Conservation (phyloP, 2,888 invertebrate genomes). For the Galerucella nymphaeae region DNA sequence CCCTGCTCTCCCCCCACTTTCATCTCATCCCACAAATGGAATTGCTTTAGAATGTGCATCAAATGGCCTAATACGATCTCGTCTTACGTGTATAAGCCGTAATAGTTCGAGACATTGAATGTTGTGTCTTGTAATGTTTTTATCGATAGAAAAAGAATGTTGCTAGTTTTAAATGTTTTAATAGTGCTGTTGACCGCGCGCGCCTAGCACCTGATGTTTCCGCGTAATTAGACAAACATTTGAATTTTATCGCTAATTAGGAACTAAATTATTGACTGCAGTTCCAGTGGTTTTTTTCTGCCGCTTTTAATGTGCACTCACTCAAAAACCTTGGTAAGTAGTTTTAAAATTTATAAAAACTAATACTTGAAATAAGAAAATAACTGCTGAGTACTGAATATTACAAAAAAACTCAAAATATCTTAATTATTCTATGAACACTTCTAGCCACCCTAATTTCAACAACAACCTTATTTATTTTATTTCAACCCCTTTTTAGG, state of each 20-base stretch:
- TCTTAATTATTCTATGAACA: too few relatives aligned
- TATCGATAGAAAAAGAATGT: slow-evolving; percentile 11
- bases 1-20: slow-evolving; percentile 22
- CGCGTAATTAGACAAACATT: slow-evolving; percentile 24
- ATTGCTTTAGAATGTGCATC: slow-evolving; percentile 20
- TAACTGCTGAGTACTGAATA: too few relatives aligned
- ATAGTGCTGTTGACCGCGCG: slow-evolving; percentile 19
- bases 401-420: too few relatives aligned
- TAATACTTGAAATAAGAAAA: too few relatives aligned
- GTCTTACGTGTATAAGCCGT: not conserved
- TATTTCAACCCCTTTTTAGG: too few relatives aligned
- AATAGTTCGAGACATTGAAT: slow-evolving; percentile 12
- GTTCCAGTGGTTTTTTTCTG: not conserved
- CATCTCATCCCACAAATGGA: slow-evolving; percentile 10
- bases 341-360: too few relatives aligned
- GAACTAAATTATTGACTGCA: not conserved
- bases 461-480: too few relatives aligned
- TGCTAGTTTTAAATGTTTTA: not conserved
- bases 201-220: slow-evolving; percentile 24
- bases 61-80: slow-evolving; percentile 16
- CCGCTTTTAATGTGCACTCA: not conserved
- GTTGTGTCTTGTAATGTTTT: slow-evolving; percentile 14
- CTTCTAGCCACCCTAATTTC: too few relatives aligned
- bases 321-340: not conserved
- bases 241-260: slow-evolving; percentile 16